A percentile compares a stretch with the other conserved stretches of the same genome.
Conservation (phyloP, 2,797 vertebrate species). For the Sphenodon punctatus region DNA sequence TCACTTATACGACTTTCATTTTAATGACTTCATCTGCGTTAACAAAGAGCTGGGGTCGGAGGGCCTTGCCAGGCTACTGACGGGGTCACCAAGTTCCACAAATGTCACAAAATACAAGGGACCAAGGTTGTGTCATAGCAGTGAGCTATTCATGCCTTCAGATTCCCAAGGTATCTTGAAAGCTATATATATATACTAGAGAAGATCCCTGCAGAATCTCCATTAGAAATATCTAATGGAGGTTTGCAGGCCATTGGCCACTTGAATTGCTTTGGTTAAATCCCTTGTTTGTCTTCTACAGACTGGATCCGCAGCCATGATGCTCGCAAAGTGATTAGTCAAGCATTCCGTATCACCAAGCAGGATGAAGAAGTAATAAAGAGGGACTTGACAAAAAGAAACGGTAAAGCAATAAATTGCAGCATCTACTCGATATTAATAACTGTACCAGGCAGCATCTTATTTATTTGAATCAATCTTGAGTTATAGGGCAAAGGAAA, state of each 20-base stretch:
- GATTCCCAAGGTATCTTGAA: not conserved
- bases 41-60: conserved; percentile 58
- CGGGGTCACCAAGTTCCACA: conserved; percentile 28
- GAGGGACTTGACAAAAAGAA: conserved; percentile 46
- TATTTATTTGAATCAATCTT: conserved; percentile 49
- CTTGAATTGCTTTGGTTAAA: not conserved
- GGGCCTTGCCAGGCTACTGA: conserved; percentile 18
- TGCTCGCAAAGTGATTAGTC: conserved; percentile 20
- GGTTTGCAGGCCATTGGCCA: conserved; percentile 4
- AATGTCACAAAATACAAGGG: not conserved
- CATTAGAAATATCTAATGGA: no score
- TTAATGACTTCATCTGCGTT: conserved; percentile 51
- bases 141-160: not conserved
- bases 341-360: conserved; percentile 25
- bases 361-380: conserved; percentile 47
- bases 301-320: not conserved
- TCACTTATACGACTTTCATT: conserved; percentile 47
- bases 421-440: conserved; percentile 45
- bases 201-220: no score
- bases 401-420: conserved; percentile 51
- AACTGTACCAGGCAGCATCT: conserved; percentile 39
- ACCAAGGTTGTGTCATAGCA: conserved; percentile 19
- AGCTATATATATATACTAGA: no score
- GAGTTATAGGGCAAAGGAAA: conserved; percentile 29
- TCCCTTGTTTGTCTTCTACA: not conserved